Base-by-base conservation (phyloP, 2,888 invertebrate genomes). In the Ethmia dodecea region DNA sequence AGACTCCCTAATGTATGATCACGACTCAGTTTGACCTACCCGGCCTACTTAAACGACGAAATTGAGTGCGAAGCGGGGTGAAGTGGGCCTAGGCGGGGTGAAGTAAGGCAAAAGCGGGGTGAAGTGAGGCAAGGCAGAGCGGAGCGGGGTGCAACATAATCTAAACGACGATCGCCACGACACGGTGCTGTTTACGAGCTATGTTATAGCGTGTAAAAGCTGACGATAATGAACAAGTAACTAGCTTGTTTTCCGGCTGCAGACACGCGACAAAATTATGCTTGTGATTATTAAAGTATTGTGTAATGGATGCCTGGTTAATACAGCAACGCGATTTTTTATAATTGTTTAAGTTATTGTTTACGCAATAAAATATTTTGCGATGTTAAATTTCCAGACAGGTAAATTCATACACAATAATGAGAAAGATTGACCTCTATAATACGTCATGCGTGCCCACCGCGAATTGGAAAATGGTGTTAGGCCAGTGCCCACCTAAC, bases 51-150 rank as follows among this genome's bases (percentile, higher is more conserved):
- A 47, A 36, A 43, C 48, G 62, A 60, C 63, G 51, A 60, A 66
- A 67, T 67, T 60, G 60, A 60, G 68, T 66, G 62, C 54, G 59
- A 55, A 35, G 5, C 20, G 28, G 9, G n/a, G n/a, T n/a, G n/a
- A n/a, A n/a, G n/a, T n/a, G n/a, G n/a, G n/a, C n/a, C n/a, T n/a
- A n/a, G n/a, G n/a, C n/a, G 18, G 5, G 18, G 4, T 5, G 18
- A 4, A 8, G 18, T 5, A 8, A 4, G 18, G 25, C 3, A 25
- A n/a, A 4, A 10, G 10, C 6, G 18, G 5, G 18, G 4, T 5
- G 18, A 4, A 8, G 18, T 5, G 18, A 4, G 18, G 25, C 3
- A 25, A n/a, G 3, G 25, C n/a, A n/a, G n/a, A n/a, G n/a, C n/a
- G n/a, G 10, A n/a, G n/a, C n/a, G n/a, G n/a, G n/a, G 61, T 53